Conservation (phyloP, 2,113 vertebrate genomes). For the Pseudorectes ferrugineus region DNA sequence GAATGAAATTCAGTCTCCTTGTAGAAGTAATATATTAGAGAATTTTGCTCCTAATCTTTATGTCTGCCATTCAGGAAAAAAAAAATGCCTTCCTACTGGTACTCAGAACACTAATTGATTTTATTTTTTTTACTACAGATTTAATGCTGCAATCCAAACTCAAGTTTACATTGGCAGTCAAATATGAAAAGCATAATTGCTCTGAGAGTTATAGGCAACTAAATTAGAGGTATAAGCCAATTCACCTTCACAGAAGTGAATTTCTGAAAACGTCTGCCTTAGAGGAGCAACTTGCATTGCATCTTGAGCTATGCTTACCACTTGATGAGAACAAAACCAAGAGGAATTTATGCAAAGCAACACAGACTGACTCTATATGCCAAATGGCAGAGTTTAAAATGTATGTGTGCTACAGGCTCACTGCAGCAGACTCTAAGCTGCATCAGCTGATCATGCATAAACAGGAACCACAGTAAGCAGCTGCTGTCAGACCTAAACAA, state of each 20-base stretch:
- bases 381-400: not conserved
- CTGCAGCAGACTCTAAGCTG: not conserved
- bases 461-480: slow-evolving; percentile 24
- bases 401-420: not conserved
- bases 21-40: not conserved
- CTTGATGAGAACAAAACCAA: not conserved
- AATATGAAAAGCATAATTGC: fast-evolving
- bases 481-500: slow-evolving; percentile 47
- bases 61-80: not conserved
- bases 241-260: not conserved
- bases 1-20: not conserved
- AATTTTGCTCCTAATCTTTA: not conserved
- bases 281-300: not conserved
- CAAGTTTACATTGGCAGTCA: not conserved
- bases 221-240: not conserved
- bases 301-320: not conserved
- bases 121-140: not conserved
- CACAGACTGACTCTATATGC: fast-evolving
- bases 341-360: not conserved
- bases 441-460: slow-evolving; percentile 14
- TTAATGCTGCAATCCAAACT: not conserved
- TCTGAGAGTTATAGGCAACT: not conserved
- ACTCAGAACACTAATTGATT: not conserved
- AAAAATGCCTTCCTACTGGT: not conserved
- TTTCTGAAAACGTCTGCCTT: not conserved